These are phyloP conservation scores for Cyprinella venusta DNA, from an alignment of 2,797 vertebrate genomes.

Conservation along the genomic window DNA sequence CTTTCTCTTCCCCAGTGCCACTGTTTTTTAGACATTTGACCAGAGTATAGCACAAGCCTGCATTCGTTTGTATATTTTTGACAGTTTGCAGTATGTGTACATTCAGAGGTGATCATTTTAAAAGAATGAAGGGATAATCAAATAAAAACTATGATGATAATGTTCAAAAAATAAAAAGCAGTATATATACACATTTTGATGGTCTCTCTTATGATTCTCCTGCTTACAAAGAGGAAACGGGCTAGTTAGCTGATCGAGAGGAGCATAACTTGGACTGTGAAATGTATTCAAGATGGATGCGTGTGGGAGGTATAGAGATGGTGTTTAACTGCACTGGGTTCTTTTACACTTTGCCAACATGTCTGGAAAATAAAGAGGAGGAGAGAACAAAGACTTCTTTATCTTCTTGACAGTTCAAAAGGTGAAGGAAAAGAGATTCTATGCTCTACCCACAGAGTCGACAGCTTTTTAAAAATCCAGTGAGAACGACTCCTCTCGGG, in stretches of 20 bases:
- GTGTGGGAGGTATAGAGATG: constrained; percentile 24
- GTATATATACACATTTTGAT: constrained; percentile 79
- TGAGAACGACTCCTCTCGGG: constrained; percentile 10
- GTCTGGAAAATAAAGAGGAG: constrained; percentile 47
- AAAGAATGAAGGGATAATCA: constrained; percentile 80
- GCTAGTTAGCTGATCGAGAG: constrained; percentile 8
- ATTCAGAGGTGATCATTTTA: constrained; percentile 86
- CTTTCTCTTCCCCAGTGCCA: constrained; percentile 76
- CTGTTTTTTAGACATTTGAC: constrained; percentile 85
- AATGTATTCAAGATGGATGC: constrained; percentile 38
- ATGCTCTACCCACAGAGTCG: constrained; percentile 41
- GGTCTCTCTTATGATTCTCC: constrained; percentile 30
- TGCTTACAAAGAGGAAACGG: not conserved
- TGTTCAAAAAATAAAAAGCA: constrained; percentile 77
- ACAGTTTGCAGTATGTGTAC: constrained; percentile 86
- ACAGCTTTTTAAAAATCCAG: constrained; percentile 42
- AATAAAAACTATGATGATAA: constrained; percentile 77
- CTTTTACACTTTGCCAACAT: constrained; percentile 45
- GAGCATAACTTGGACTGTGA: constrained; percentile 18
- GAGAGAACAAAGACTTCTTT: constrained; percentile 47
- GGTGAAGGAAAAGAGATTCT: constrained; percentile 48
- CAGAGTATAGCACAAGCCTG: constrained; percentile 88
- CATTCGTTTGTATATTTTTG: constrained; percentile 88
- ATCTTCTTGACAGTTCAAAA: constrained; percentile 45
- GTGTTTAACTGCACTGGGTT: constrained; percentile 28